Evolutionary conservation across 2,113 vertebrate species (phyloP).

Genomic region (Platysternon megacephalum): DNA sequence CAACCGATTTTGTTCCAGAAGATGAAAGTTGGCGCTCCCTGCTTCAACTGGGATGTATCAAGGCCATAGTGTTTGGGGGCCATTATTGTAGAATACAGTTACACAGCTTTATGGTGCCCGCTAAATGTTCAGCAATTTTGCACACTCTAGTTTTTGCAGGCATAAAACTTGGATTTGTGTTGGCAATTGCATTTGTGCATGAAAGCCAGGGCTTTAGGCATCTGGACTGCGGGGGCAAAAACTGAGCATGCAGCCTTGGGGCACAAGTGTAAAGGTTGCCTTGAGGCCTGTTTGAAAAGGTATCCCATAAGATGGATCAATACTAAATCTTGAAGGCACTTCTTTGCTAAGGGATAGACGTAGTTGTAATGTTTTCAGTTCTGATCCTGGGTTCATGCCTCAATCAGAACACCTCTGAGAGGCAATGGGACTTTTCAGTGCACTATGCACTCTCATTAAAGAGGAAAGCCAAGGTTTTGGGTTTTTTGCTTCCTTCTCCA

Average conservation of each 20-base stretch:
- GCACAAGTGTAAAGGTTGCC: background rate
- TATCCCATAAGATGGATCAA: background rate
- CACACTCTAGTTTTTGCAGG: background rate
- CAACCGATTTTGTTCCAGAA: background rate
- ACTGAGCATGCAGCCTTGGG: background rate
- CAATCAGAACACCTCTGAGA: conserved; percentile 19
- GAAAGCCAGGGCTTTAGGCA: background rate
- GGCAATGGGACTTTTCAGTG: background rate
- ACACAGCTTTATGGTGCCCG: background rate
- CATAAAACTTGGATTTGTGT: background rate
- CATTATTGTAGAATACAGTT: background rate
- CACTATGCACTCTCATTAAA: background rate
- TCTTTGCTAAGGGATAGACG: background rate
- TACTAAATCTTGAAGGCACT: background rate
- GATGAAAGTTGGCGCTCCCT: background rate
- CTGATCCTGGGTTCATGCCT: background rate
- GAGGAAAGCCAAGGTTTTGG: background rate
- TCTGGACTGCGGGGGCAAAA: too few relatives aligned
- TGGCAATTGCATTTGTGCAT: background rate
- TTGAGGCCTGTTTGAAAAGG: background rate
- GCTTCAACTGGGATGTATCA: too few relatives aligned
- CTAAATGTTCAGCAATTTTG: background rate
- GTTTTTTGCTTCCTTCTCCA: background rate
- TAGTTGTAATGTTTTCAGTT: background rate
- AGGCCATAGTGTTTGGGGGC: background rate